Conservation (phyloP, 2,113 vertebrate species). For the Ginglymostoma cirratum region DNA sequence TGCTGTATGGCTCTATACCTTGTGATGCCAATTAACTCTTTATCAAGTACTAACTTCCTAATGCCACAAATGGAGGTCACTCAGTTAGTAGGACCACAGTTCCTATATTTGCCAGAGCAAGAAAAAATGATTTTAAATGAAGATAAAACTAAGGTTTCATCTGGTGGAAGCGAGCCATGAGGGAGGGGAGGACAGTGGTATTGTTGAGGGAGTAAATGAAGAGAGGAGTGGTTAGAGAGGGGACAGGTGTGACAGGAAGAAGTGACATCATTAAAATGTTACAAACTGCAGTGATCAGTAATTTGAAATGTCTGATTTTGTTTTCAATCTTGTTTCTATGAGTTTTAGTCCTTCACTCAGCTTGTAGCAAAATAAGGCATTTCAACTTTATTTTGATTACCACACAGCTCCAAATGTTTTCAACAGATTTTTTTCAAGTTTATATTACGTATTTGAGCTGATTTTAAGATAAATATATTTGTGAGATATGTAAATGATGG, state of each 20-base stretch:
- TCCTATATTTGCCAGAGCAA: too few species aligned
- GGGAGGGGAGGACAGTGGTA: too few species aligned
- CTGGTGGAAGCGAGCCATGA: too few species aligned
- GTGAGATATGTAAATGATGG: background rate
- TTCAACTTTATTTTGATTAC: background rate
- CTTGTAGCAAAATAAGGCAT: background rate
- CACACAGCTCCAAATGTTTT: background rate
- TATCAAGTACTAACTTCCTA: too few species aligned
- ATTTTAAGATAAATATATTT: background rate
- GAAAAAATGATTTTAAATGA: too few species aligned
- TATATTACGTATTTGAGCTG: background rate
- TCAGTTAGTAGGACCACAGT: too few species aligned
- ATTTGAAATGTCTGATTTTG: background rate
- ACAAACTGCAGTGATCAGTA: background rate
- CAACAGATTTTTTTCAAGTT: background rate
- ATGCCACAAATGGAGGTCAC: too few species aligned
- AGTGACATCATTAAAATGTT: background rate
- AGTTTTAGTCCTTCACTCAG: background rate
- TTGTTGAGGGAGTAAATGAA: too few species aligned
- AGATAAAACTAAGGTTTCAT: too few species aligned
- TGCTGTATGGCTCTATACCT: too few species aligned
- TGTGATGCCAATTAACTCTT: too few species aligned
- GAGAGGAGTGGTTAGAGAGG: too few species aligned
- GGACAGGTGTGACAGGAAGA: background rate
- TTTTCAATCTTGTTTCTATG: background rate